Conservation (phyloP, 2,113 vertebrate genomes). For the Hippotragus niger region DNA sequence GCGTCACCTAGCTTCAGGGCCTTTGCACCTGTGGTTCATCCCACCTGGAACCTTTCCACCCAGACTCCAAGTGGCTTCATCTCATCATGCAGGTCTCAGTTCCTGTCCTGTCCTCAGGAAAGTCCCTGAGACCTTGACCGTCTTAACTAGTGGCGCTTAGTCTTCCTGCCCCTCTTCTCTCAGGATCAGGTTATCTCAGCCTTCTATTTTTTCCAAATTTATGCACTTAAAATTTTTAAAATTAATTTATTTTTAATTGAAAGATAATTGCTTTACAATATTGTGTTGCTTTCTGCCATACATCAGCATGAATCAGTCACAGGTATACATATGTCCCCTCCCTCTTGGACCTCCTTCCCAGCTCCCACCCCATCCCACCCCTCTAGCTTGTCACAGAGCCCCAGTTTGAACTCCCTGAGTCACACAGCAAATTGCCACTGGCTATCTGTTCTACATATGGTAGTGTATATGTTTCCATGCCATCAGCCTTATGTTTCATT, state of each 20-base stretch:
- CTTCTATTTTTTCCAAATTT: background rate
- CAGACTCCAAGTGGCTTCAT: background rate
- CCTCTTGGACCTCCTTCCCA: background rate
- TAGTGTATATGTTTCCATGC: background rate
- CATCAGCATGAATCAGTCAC: background rate
- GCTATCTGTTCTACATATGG: background rate
- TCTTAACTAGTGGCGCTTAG: too few relatives aligned
- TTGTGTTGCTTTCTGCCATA: background rate
- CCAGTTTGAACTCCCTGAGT: background rate
- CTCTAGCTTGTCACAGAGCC: background rate
- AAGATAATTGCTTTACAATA: background rate
- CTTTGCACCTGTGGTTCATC: background rate
- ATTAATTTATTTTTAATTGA: background rate
- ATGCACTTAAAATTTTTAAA: background rate
- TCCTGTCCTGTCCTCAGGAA: background rate
- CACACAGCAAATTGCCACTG: background rate
- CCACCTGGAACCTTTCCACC: background rate
- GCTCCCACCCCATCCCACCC: background rate
- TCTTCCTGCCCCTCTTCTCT: background rate
- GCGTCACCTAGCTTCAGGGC: background rate
- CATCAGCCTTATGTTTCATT: background rate
- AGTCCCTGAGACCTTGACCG: background rate
- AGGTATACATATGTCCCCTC: background rate
- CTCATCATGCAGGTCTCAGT: background rate
- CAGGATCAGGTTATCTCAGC: rapidly evolving